A percentile compares a stretch with the other conserved stretches of the same genome.
Evolutionary conservation across 2,797 vertebrate species (phyloP).

Genomic region (Anguilla marmorata): DNA sequence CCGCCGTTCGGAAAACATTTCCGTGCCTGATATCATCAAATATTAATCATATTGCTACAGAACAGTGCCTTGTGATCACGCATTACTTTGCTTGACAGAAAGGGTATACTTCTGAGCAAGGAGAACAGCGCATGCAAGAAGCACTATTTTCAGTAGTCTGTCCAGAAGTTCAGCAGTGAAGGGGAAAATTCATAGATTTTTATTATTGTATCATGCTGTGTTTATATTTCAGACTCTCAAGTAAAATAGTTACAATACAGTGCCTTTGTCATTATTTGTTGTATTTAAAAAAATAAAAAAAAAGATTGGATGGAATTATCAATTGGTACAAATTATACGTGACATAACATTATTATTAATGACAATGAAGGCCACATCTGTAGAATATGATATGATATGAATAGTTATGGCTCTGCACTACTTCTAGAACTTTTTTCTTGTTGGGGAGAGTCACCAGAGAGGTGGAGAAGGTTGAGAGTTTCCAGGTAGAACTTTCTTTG

Average conservation of each 20-base stretch:
- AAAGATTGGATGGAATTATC: not conserved
- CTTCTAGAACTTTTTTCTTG: not conserved
- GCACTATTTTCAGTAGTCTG: not conserved
- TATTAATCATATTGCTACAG: not conserved
- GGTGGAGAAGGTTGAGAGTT: not conserved
- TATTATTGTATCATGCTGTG: not conserved
- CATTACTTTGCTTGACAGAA: not conserved
- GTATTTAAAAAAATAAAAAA: not conserved
- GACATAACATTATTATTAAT: too few relatives aligned
- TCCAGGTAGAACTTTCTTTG: not conserved
- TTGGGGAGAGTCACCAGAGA: not conserved
- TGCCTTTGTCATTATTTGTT: not conserved
- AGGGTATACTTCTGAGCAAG: not conserved
- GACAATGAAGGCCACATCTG: not conserved
- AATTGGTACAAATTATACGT: too few relatives aligned
- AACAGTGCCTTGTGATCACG: not conserved
- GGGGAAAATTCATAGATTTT: not conserved
- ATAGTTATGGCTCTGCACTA: too few relatives aligned
- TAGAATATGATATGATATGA: not conserved
- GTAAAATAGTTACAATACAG: not conserved
- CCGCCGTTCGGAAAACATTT: not conserved
- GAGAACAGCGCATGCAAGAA: not conserved
- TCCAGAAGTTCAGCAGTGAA: not conserved
- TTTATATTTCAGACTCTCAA: not conserved
- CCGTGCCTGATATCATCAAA: not conserved